Evolutionary conservation across 2,888 invertebrate genomes (phyloP).

Genomic region (Trichogramma dendrolimi): DNA sequence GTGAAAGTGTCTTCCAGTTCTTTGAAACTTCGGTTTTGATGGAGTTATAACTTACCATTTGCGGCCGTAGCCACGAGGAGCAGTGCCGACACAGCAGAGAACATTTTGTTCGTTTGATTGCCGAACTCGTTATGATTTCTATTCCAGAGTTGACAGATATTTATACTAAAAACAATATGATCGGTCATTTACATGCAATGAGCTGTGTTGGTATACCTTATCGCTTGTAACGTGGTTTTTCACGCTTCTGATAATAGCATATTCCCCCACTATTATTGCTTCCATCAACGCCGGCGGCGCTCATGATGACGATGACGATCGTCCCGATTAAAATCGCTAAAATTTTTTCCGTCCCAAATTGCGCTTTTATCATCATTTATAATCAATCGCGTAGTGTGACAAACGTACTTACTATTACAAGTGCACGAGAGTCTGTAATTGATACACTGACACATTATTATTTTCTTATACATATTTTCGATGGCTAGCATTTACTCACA

Average conservation of each 20-base stretch:
- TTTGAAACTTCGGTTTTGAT: not conserved
- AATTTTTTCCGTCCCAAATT: not conserved
- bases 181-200: slow-evolving; percentile 1
- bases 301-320: not conserved
- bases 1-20: not conserved
- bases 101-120: not conserved
- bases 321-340: slow-evolving; percentile 10
- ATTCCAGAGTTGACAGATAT: not conserved
- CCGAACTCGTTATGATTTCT: not conserved
- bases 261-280: not conserved
- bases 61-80: not conserved
- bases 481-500: no score
- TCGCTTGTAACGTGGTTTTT: slow-evolving; percentile 2
- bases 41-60: not conserved
- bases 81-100: not conserved
- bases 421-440: no score
- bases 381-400: no score
- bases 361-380: no score
- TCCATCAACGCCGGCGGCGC: no score
- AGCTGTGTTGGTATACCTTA: slow-evolving; percentile 1
- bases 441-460: no score
- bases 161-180: slow-evolving; percentile 7
- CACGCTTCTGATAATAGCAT: slow-evolving; percentile 4
- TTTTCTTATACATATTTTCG: no score
- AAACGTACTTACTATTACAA: no score